Base-by-base conservation (phyloP, 2,888 invertebrate genomes). In the Macrosoma leucophasiata region DNA sequence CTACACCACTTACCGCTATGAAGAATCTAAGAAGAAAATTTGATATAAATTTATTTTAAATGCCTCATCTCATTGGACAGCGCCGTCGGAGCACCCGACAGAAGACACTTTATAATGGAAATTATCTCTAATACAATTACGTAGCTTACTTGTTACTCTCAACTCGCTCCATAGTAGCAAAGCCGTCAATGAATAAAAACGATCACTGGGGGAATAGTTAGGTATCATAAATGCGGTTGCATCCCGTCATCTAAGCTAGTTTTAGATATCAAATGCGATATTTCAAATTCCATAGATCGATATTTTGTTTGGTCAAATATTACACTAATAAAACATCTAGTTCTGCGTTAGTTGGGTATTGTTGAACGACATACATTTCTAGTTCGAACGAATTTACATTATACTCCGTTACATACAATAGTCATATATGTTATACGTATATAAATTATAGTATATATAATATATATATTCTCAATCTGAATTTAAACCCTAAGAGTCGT, bases 31-130 rank as follows among this genome's bases (percentile, higher is more conserved):
- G 45, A 62, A 63, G 63, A 64, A 65, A 64, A 48, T 61, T 51
- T 62, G 61, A 74, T 66, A 66, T 62, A 66, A 65, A 60, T 58
- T 48, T 61, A 50, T 43, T 47, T 43, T 68, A 71, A 70, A 72
- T 67, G 68, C 70, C 63, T 53, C 52, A 45, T 42, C 35, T 40
- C 26, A 29, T 39, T 35, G 60, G 58, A 45, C 62, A 55, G 68
- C 73, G 62, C 54, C 64, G 52, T 48, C 65, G 53, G 46, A 45
- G 53, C 46, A 45, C 41, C 48, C 37, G 30, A 41, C 40, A 66
- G 69, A 71, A 74, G 75, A 76, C 75, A 70, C 68, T 70, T 76
- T 64, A 65, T 61, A 69, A 61, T 72, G 63, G 61, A 72, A 78
- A 76, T 72, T 77, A 75, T 55, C 41, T 62, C 77, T 78, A 77